These are phyloP conservation scores for Salarias fasciatus DNA, from an alignment of 2,797 vertebrate species.

Conservation along the genomic window DNA sequence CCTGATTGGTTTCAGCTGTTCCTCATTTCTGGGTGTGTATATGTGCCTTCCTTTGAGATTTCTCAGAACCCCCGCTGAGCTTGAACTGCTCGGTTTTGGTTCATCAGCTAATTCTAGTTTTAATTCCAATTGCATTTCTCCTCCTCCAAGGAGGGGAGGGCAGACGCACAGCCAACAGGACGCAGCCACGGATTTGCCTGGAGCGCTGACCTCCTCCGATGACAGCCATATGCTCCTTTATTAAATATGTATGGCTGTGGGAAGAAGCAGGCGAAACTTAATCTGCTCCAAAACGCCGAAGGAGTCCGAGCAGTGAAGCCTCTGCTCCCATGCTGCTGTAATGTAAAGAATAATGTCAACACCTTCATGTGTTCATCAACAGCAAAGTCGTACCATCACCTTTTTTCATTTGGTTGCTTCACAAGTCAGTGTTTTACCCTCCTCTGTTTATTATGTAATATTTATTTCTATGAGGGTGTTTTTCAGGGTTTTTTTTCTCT, in stretches of 20 bases:
- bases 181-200: constrained; percentile 46
- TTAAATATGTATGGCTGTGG: constrained; percentile 66
- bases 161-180: constrained; percentile 63
- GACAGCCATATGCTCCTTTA: constrained; percentile 71
- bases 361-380: constrained; percentile 3
- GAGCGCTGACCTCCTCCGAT: constrained; percentile 62
- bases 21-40: no score
- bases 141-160: constrained; percentile 27
- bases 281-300: constrained; percentile 22
- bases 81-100: no score
- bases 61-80: no score
- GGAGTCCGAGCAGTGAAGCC: constrained; percentile 13
- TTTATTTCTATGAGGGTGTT: no score
- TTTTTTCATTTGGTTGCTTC: no score
- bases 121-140: background rate
- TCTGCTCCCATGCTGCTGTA: constrained; percentile 20
- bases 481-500: no score
- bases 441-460: no score
- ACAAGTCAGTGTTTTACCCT: no score
- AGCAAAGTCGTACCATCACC: no score
- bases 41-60: no score
- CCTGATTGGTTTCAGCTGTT: no score
- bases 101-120: no score
- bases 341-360: constrained; percentile 32
- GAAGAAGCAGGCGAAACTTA: constrained; percentile 44